Evolutionary conservation across 2,797 vertebrate species (phyloP), one percentile per base, ranked within the genome.

Genomic region (Moxostoma hubbsi): DNA sequence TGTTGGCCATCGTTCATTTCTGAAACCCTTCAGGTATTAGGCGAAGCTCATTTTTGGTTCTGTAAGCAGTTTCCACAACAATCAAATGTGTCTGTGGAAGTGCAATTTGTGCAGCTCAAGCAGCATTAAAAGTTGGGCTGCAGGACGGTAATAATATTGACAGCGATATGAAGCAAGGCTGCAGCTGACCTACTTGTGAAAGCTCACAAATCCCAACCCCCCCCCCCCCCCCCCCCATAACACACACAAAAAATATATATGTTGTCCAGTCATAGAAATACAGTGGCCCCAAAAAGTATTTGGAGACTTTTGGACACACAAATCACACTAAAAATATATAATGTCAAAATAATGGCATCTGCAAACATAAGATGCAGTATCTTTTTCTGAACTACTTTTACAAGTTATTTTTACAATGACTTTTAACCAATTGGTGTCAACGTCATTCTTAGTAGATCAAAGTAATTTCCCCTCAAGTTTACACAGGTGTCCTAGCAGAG

Each of bases 161-260:
- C 89, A 87, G 89, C 88, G 89, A 91, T 91, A 87, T 91, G 89
- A 90, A 88, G 89, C 59, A 90, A 85, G 87, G 88, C 89, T 90
- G 88, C 86, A 90, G 89, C 89, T 93, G 94, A 94, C 93, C 93
- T 93, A 94, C 92, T 94, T 94, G 89, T 89, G 83, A 36, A 85
- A 86, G 87, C 92, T 94, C 89, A 90, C 90, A 90, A 93, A 36
- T 78, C 91, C 90, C 90, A 61, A 86, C 88, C n/a, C n/a, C n/a
- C n/a, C n/a, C n/a, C n/a, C n/a, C n/a, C n/a, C n/a, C n/a, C n/a
- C n/a, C n/a, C n/a, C n/a, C n/a, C n/a, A n/a, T n/a, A n/a, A 90
- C 88, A 55, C 24, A 24, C 24, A 24, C 18, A 24, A 24, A 24
- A 24, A 24, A 24, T n/a, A n/a, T n/a, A n/a, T n/a, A n/a, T n/a